Evolutionary conservation across 2,113 vertebrate species (phyloP).

Genomic region (Spea bombifrons): DNA sequence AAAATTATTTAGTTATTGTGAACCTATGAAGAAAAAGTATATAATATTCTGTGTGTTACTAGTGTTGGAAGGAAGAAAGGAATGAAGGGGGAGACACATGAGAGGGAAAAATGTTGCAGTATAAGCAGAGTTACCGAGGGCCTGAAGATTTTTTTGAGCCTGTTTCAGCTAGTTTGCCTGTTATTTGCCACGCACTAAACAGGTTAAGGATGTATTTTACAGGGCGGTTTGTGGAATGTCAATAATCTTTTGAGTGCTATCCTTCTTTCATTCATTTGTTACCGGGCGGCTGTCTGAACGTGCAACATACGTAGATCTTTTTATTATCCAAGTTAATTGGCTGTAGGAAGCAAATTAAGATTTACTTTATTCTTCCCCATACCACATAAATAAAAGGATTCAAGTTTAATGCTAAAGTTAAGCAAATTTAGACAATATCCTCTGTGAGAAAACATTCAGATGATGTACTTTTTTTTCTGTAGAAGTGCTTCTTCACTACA

Average conservation of each 20-base stretch:
- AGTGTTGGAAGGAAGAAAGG: too few species aligned
- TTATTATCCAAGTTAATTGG: conserved; percentile 19
- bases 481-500: background rate
- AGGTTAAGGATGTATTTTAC: conserved; percentile 34
- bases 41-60: too few species aligned
- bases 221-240: conserved; percentile 17
- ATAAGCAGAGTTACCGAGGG: too few species aligned
- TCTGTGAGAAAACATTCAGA: background rate
- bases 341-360: conserved; percentile 24
- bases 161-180: background rate
- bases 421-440: background rate
- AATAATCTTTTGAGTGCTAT: conserved; percentile 40
- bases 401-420: background rate
- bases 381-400: background rate
- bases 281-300: conserved; percentile 4
- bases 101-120: too few species aligned
- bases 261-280: conserved; percentile 12
- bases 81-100: too few species aligned
- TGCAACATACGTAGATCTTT: conserved; percentile 2
- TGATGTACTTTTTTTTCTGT: background rate
- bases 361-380: conserved; percentile 27
- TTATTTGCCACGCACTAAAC: conserved; percentile 13
- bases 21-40: too few species aligned
- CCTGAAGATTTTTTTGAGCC: background rate
- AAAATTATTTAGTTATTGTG: too few species aligned